Conservation (phyloP, 2,113 vertebrate genomes). For the Conger conger region DNA sequence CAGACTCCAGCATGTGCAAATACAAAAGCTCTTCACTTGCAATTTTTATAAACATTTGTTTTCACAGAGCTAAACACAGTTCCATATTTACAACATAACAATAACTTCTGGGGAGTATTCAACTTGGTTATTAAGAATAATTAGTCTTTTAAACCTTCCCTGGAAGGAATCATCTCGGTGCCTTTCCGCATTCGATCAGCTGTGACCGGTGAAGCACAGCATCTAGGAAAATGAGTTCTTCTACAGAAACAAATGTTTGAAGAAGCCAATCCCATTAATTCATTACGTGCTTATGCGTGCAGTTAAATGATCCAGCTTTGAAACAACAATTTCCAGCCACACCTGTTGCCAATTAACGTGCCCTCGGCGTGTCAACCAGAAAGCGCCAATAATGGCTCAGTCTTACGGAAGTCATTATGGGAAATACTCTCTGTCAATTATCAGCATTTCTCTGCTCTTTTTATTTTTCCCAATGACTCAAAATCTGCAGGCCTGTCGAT, state of each 20-base stretch:
- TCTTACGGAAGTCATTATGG: neutral
- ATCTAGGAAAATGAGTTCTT: slow-evolving; percentile 74
- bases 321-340: slow-evolving; percentile 71
- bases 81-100: slow-evolving; percentile 15
- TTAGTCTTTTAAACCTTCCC: slow-evolving; percentile 20
- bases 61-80: neutral
- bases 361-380: slow-evolving; percentile 76
- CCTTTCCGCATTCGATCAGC: slow-evolving; percentile 12
- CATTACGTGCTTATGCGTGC: slow-evolving; percentile 82
- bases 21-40: neutral
- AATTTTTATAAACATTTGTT: slow-evolving; percentile 3
- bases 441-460: neutral
- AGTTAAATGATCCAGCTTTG: slow-evolving; percentile 75
- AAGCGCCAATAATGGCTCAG: slow-evolving; percentile 11
- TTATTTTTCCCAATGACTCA: neutral
- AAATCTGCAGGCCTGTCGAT: neutral
- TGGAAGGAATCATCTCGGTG: slow-evolving; percentile 1
- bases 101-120: neutral
- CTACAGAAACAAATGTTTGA: slow-evolving; percentile 77
- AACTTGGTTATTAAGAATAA: slow-evolving; percentile 25
- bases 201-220: slow-evolving; percentile 61
- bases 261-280: slow-evolving; percentile 82
- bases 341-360: slow-evolving; percentile 87
- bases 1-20: neutral
- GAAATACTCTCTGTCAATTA: neutral